Conservation (phyloP, 2,113 vertebrate genomes). For the Etheostoma spectabile region DNA sequence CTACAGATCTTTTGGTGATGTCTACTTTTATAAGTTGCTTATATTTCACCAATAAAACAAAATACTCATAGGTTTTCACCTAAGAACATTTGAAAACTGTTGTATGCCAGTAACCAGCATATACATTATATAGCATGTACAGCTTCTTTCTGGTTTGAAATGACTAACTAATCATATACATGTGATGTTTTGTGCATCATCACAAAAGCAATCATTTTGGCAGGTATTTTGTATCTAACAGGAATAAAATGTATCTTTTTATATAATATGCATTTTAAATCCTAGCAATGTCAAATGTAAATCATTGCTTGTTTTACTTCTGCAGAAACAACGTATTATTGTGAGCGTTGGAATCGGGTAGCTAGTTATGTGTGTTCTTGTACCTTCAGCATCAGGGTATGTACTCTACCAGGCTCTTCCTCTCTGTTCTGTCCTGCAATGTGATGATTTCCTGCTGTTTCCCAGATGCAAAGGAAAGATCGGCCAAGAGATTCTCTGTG, state of each 20-base stretch:
- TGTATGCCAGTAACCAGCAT: background rate
- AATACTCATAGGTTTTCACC: background rate
- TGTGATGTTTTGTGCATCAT: background rate
- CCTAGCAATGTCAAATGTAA: background rate
- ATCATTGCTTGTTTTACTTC: background rate
- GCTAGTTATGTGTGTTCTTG: background rate
- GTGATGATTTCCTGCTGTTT: slow-evolving; percentile 25
- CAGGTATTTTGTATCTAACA: background rate
- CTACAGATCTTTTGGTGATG: background rate
- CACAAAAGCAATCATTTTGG: background rate
- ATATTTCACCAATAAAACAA: background rate
- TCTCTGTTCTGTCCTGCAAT: slow-evolving; percentile 16
- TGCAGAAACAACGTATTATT: background rate
- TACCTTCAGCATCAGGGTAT: too few species aligned
- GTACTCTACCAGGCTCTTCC: slow-evolving; percentile 28
- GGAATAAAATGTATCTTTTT: background rate
- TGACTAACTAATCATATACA: background rate
- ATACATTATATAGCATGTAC: background rate
- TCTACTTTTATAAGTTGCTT: background rate
- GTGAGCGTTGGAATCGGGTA: background rate
- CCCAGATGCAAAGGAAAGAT: slow-evolving; percentile 85
- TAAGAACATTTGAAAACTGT: background rate
- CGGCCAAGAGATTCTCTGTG: slow-evolving; percentile 85
- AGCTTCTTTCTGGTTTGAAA: background rate
- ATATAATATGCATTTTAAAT: background rate